Evolutionary conservation across 2,113 vertebrate species (phyloP).

Genomic region (Amphilophus citrinellus): DNA sequence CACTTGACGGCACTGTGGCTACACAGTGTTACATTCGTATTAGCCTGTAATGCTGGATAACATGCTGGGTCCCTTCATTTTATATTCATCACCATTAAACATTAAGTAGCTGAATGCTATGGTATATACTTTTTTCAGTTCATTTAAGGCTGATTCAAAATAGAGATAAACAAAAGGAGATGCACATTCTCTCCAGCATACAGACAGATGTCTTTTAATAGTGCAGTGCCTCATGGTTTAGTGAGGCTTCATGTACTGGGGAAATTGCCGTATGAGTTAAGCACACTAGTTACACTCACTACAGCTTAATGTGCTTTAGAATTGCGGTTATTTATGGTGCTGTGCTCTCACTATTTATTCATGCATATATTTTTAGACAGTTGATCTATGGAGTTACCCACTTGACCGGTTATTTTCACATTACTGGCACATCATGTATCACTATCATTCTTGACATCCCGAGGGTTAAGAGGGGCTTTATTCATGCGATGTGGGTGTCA

Average conservation of each 20-base stretch:
- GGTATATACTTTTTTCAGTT: neutral
- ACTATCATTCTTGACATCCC: conserved; percentile 7
- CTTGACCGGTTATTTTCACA: neutral
- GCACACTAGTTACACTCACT: neutral
- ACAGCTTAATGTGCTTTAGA: conserved; percentile 10
- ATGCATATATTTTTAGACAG: neutral
- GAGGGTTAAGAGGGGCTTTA: conserved; percentile 1
- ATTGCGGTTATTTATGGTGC: neutral
- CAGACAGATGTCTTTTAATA: neutral
- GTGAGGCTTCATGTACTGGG: neutral
- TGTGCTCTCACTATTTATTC: neutral
- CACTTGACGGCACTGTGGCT: neutral
- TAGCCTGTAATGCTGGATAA: neutral
- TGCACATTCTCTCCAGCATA: neutral
- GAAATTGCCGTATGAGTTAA: neutral
- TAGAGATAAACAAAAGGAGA: neutral
- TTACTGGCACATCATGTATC: conserved; percentile 1
- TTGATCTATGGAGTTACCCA: neutral
- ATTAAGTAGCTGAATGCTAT: neutral
- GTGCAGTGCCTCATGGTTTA: neutral
- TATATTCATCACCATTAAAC: neutral
- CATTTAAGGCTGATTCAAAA: neutral
- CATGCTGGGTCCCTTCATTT: neutral
- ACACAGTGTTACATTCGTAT: neutral
- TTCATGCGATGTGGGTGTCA: conserved; percentile 3